These are phyloP conservation scores for Pelecanus crispus DNA, from an alignment of 2,113 vertebrate species.

Conservation along the genomic window DNA sequence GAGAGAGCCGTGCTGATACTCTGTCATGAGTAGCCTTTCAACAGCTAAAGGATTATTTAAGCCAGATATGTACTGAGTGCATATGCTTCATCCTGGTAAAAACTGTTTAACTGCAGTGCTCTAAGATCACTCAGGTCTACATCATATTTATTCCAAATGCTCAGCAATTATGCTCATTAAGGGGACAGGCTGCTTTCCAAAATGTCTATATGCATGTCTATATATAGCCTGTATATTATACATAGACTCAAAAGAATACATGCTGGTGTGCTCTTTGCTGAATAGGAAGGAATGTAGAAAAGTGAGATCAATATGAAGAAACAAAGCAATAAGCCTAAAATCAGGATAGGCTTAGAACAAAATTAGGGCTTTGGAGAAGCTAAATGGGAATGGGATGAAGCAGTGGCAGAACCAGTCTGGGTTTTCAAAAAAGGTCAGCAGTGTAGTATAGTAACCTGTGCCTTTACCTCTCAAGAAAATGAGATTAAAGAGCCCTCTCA, in stretches of 20 bases:
- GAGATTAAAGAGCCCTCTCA: neutral
- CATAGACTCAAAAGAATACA: neutral
- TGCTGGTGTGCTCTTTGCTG: neutral
- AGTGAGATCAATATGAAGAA: neutral
- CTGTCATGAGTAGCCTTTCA: neutral
- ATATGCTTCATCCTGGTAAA: neutral
- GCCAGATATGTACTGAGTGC: neutral
- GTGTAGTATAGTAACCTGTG: neutral
- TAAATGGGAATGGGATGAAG: neutral
- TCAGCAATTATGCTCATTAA: neutral
- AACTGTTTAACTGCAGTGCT: neutral
- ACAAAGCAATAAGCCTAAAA: neutral
- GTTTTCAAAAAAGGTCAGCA: neutral
- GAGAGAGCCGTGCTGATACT: neutral
- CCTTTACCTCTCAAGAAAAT: neutral
- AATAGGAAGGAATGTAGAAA: neutral
- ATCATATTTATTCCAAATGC: neutral
- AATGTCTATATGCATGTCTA: neutral
- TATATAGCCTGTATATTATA: neutral
- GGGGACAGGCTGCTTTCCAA: neutral
- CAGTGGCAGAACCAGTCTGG: neutral
- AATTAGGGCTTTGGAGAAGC: neutral
- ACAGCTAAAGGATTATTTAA: neutral
- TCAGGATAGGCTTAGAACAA: neutral
- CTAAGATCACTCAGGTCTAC: neutral